phyloP scores from a whole-genome alignment of 2,113 vertebrate genomes.

The Hippocampus abdominalis region DNA sequence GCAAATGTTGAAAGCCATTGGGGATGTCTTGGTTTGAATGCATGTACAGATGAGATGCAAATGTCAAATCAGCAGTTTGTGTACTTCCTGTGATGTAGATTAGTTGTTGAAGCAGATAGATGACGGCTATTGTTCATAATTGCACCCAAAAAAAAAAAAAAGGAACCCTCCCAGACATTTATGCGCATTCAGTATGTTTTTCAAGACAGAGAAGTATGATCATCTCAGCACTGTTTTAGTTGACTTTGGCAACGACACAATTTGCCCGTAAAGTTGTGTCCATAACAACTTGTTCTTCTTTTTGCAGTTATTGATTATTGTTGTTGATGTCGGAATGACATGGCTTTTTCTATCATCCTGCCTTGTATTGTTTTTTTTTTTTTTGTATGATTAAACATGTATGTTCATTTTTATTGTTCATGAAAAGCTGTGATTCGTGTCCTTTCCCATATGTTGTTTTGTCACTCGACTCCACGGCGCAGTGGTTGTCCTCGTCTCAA shows the following conservation, averaged over 20 bases:
- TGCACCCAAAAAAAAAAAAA: conserved; percentile 18
- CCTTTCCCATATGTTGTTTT: neutral
- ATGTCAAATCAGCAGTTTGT: conserved; percentile 35
- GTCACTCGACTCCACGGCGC: neutral
- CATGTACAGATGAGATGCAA: neutral
- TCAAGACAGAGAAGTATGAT: conserved; percentile 22
- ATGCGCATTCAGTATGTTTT: conserved; percentile 27
- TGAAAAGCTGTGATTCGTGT: conserved; percentile 32
- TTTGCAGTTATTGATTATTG: conserved; percentile 30
- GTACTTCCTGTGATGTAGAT: conserved; percentile 47
- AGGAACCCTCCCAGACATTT: conserved; percentile 18
- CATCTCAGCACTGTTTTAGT: conserved; percentile 35
- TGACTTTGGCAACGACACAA: conserved; percentile 4
- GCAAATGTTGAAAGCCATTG: neutral
- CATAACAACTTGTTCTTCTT: conserved; percentile 1
- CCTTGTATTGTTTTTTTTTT: conserved; percentile 59
- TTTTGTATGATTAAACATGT: conserved; percentile 62
- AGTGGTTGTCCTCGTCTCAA: neutral
- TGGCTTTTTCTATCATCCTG: conserved; percentile 51
- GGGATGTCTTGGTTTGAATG: neutral
- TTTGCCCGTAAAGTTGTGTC: conserved; percentile 1
- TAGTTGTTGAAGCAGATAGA: conserved; percentile 31
- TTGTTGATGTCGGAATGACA: conserved; percentile 42
- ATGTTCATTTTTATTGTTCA: conserved; percentile 61
- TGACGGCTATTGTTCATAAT: conserved; percentile 28